phyloP scores from a whole-genome alignment of 1,140 invertebrate species.

The Drosophila ambigua region DNA sequence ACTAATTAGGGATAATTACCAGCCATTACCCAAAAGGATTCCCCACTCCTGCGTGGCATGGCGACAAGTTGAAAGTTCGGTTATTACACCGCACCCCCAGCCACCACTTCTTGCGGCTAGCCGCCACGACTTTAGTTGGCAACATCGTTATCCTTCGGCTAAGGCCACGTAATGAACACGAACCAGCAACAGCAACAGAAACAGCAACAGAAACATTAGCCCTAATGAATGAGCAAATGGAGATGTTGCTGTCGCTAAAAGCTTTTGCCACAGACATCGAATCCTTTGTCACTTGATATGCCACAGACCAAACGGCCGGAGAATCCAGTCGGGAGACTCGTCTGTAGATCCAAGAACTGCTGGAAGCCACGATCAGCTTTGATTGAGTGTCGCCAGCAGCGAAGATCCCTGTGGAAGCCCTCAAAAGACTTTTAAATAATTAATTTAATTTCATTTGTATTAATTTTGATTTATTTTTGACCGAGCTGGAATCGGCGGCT shows the following conservation, averaged over 20 bases:
- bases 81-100: not conserved
- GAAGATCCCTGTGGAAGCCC: too few relatives aligned
- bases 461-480: too few relatives aligned
- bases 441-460: too few relatives aligned
- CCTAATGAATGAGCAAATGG: not conserved
- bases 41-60: constrained; percentile 6
- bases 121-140: constrained; percentile 1
- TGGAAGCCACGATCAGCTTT: too few relatives aligned
- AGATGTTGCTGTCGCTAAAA: constrained; percentile 8
- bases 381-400: too few relatives aligned
- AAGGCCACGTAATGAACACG: constrained; percentile 37
- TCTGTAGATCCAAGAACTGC: too few relatives aligned
- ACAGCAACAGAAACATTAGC: not conserved
- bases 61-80: constrained; percentile 54
- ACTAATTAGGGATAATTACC: constrained; percentile 80
- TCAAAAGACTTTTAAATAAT: too few relatives aligned
- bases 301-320: constrained; percentile 15
- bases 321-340: not conserved
- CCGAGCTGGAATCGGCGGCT: too few relatives aligned
- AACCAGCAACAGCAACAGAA: not conserved
- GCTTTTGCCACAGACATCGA: constrained; percentile 13
- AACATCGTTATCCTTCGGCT: constrained; percentile 21
- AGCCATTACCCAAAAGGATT: constrained; percentile 66
- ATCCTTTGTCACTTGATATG: constrained; percentile 20
- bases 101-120: constrained; percentile 2